Base-by-base conservation (phyloP, 2,888 invertebrate genomes). In the Eudemis profundana region DNA sequence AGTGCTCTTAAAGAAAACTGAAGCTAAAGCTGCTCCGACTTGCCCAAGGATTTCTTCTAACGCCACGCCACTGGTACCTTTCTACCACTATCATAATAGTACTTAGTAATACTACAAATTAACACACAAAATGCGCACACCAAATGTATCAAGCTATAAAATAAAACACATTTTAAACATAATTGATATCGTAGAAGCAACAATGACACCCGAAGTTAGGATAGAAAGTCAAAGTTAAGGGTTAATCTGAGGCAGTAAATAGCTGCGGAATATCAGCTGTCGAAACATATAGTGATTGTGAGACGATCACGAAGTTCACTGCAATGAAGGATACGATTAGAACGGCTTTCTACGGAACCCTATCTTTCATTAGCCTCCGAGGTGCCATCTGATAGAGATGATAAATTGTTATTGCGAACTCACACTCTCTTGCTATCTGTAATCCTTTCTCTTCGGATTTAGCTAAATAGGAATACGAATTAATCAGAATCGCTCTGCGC, bases 371-470 rank as follows among this genome's bases (percentile, higher is more conserved):
- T 78, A 75, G 72, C 71, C 67, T 68, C 76, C 73, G 78, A 78
- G 74, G 70, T 71, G 70, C 69, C 74, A 82, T 83, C 81, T 77
- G 84, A 86, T 85, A 81, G 78, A 77, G 71, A 70, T 86, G 84
- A 86, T 85, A 78, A 81, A 86, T 86, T 71, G 78, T 75, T 78
- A 78, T 80, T 75, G 74, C 78, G 64, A 74, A 74, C 76, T 75
- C 74, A 73, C 74, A 75, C 81, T 81, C 79, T 81, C 79, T 64
- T 74, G 73, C 70, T 75, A 70, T 73, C 73, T 72, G 70, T 76
- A 76, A 75, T 77, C 80, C 83, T 84, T 85, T 84, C 84, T 82
- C 83, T 79, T 78, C 75, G 74, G 76, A 76, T 70, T 78, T 67
- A 71, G 62, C 72, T 67, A 64, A 66, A 57, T 69, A 70, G 61